Conservation (phyloP, 1,140 invertebrate species). For the Lucilia sericata region DNA sequence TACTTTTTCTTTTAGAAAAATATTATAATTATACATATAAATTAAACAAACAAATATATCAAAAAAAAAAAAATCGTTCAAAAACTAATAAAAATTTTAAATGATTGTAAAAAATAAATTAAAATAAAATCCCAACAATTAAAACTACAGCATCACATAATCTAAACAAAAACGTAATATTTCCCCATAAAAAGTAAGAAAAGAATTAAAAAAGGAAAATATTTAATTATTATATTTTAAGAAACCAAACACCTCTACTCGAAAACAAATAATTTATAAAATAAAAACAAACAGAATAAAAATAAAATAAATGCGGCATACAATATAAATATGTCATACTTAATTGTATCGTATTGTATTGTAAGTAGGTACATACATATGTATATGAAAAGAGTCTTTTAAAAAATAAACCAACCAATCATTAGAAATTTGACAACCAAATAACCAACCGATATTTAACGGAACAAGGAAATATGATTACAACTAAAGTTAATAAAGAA, state of each 20-base stretch:
- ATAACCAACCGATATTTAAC: slow-evolving; percentile 43
- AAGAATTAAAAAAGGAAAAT: background rate
- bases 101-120: slow-evolving; percentile 6
- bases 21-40: background rate
- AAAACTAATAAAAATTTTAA: slow-evolving; percentile 15
- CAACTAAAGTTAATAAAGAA: slow-evolving; percentile 7
- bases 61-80: slow-evolving; percentile 14
- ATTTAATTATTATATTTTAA: slow-evolving; percentile 31
- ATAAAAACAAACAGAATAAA: background rate
- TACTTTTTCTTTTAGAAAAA: background rate
- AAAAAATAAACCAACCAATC: slow-evolving; percentile 25
- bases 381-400: background rate
- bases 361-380: background rate
- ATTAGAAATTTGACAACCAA: slow-evolving; percentile 37
- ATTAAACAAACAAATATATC: background rate
- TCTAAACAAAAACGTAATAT: background rate
- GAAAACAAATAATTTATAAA: slow-evolving; percentile 33
- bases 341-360: background rate
- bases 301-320: background rate
- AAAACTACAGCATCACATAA: background rate
- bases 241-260: slow-evolving; percentile 42
- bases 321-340: background rate
- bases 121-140: background rate
- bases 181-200: background rate
- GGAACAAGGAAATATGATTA: slow-evolving; percentile 41